Conservation (phyloP, 2,797 vertebrate genomes). For the Myotis planiceps region DNA sequence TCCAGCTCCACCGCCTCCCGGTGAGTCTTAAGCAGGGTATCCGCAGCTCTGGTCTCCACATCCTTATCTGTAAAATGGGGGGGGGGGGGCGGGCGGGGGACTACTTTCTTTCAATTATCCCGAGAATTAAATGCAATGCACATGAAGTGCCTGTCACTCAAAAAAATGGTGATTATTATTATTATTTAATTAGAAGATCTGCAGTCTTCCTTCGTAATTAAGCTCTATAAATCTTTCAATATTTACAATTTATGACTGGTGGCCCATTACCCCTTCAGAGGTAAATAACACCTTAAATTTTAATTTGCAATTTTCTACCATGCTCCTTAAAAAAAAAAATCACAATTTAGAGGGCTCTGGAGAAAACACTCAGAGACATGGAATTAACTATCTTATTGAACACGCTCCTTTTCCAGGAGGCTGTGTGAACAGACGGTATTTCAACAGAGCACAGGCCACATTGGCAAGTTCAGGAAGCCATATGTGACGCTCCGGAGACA, state of each 20-base stretch:
- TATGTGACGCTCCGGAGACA: constrained; percentile 71
- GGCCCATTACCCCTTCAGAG: not conserved
- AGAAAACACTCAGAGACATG: constrained; percentile 48
- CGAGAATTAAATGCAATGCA: not conserved
- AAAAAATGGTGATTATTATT: not conserved
- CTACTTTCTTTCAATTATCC: not conserved
- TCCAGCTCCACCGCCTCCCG: not conserved
- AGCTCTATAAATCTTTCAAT: not conserved
- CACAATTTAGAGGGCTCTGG: constrained; percentile 51
- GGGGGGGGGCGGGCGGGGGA: not conserved
- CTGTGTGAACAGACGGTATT: constrained; percentile 74
- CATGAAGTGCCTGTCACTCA: not conserved
- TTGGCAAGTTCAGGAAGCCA: constrained; percentile 73
- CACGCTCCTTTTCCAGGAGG: constrained; percentile 63
- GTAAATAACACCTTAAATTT: not conserved
- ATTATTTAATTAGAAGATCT: not conserved
- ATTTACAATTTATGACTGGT: not conserved
- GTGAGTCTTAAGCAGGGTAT: not conserved
- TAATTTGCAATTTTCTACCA: constrained; percentile 26
- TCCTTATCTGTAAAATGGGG: not conserved
- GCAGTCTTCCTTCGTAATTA: not conserved
- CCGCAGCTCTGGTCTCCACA: not conserved
- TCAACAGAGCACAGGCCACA: constrained; percentile 69
- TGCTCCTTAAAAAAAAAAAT: not conserved
- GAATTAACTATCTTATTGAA: constrained; percentile 62